These are phyloP conservation scores for Drosophila prosaltans DNA, from an alignment of 1,140 invertebrate species.

Conservation along the genomic window DNA sequence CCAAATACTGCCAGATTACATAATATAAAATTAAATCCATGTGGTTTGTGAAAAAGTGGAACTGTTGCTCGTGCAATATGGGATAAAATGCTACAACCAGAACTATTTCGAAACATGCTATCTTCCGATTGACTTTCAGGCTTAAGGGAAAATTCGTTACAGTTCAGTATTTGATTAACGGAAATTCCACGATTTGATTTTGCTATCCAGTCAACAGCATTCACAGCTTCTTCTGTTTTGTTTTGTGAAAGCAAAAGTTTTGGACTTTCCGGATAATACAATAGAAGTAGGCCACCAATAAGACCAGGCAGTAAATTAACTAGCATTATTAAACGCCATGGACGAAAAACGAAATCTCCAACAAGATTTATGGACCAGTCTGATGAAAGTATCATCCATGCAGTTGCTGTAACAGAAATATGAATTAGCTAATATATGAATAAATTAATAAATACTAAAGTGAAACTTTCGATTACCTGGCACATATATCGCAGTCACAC, in stretches of 20 bases:
- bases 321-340: conserved; percentile 87
- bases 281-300: conserved; percentile 84
- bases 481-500: conserved; percentile 72
- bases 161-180: conserved; percentile 46
- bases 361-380: conserved; percentile 59
- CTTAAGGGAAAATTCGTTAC: conserved; percentile 49
- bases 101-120: conserved; percentile 38
- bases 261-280: conserved; percentile 87
- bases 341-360: conserved; percentile 79
- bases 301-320: conserved; percentile 86
- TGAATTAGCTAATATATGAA: background rate
- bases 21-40: conserved; percentile 73
- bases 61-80: conserved; percentile 71
- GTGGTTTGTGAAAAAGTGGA: conserved; percentile 77
- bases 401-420: conserved; percentile 40
- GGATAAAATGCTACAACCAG: conserved; percentile 62
- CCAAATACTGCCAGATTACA: conserved; percentile 74
- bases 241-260: conserved; percentile 85
- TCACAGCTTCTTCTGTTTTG: conserved; percentile 83
- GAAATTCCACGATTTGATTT: conserved; percentile 83
- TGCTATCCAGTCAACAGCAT: conserved; percentile 84
- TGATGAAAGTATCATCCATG: conserved; percentile 63
- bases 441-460: too few species aligned
- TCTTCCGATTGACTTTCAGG: conserved; percentile 56
- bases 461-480: conserved; percentile 54